Conservation (phyloP, 2,888 invertebrate genomes). For the Calameuta filiformis region DNA sequence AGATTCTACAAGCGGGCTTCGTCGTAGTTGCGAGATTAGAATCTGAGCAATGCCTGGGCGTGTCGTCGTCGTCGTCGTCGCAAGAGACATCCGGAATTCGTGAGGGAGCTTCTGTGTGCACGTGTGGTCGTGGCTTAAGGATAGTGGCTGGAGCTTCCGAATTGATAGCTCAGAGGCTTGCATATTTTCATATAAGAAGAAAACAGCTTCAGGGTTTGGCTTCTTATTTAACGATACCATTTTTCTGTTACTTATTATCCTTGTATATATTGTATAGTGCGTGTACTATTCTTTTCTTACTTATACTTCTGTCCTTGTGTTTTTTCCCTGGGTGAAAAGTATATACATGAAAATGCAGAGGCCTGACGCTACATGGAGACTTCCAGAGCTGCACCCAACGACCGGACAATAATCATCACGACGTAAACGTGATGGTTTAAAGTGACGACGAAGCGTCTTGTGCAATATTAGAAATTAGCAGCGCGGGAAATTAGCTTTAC, state of each 20-base stretch:
- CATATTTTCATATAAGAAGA: neutral
- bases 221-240: neutral
- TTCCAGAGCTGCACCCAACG: neutral
- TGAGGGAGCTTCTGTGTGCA: slow-evolving; percentile 45
- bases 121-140: slow-evolving; percentile 10
- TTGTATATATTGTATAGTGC: neutral
- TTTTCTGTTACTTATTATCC: neutral
- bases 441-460: neutral
- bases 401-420: neutral
- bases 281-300: neutral
- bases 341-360: neutral
- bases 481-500: neutral
- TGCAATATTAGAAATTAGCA: neutral
- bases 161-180: neutral
- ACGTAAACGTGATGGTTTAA: neutral
- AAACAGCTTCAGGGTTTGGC: neutral
- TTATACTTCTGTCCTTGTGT: neutral
- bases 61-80: slow-evolving; percentile 43
- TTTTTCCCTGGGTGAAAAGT: neutral
- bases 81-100: slow-evolving; percentile 51
- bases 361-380: neutral
- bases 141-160: neutral
- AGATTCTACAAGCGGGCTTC: neutral
- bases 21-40: slow-evolving; percentile 50
- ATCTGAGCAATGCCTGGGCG: slow-evolving; percentile 55